phyloP scores from a whole-genome alignment of 2,888 invertebrate species.

The Ophonus ardosiacus region DNA sequence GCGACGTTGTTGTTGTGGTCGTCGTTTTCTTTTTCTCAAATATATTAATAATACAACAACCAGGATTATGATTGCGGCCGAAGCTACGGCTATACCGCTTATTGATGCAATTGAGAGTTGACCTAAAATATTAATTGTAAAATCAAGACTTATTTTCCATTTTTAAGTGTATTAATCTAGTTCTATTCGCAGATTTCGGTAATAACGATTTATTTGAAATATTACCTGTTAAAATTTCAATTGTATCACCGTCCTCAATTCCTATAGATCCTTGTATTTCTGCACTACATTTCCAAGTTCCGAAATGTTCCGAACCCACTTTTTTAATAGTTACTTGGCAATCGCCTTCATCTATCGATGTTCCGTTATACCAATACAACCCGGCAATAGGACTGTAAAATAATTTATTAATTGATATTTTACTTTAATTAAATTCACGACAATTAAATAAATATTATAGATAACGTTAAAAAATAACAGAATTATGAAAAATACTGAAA shows the following conservation, averaged over 20 bases:
- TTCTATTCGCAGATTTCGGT: no score
- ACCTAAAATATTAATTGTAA: not conserved
- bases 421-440: no score
- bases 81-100: constrained; percentile 49
- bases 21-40: constrained; percentile 35
- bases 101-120: constrained; percentile 50
- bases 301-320: constrained; percentile 74
- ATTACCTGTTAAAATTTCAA: constrained; percentile 20
- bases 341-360: constrained; percentile 74
- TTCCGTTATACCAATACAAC: constrained; percentile 76
- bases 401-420: no score
- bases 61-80: not conserved
- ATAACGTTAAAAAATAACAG: no score
- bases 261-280: constrained; percentile 60
- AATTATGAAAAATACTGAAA: no score
- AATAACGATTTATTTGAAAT: not conserved
- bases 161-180: no score
- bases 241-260: constrained; percentile 46
- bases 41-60: constrained; percentile 24
- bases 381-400: constrained; percentile 70
- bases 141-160: not conserved
- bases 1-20: constrained; percentile 6
- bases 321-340: constrained; percentile 76
- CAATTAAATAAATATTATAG: no score
- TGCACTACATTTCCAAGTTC: constrained; percentile 77